Percentiles rank a stretch among this genome's conserved stretches.
Evolutionary conservation across 2,888 invertebrate genomes (phyloP).

Genomic region (Diachrysia chrysitis): DNA sequence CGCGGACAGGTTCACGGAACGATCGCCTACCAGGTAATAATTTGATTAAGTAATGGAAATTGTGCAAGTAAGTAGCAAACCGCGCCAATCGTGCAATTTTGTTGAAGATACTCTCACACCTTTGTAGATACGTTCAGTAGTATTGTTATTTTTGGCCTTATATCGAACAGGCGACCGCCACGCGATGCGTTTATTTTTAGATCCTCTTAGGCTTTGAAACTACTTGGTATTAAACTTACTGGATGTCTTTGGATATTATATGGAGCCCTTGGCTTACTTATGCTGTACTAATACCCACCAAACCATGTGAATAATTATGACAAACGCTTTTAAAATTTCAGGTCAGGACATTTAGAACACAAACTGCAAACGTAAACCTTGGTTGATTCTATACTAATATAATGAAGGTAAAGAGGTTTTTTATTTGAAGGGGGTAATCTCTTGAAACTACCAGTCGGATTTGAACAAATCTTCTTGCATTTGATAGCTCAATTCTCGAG

Average conservation of each 20-base stretch:
- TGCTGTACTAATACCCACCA: neutral
- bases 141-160: constrained; percentile 38
- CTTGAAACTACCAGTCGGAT: no score
- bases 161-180: constrained; percentile 31
- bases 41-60: constrained; percentile 60
- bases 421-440: no score
- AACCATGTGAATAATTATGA: no score
- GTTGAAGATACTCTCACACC: constrained; percentile 39
- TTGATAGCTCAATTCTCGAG: no score
- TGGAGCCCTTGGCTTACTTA: neutral
- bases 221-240: constrained; percentile 44
- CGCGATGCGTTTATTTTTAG: constrained; percentile 54
- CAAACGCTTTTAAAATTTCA: neutral
- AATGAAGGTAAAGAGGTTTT: no score
- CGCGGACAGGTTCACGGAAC: constrained; percentile 50
- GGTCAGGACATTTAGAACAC: no score
- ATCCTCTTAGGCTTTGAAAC: constrained; percentile 46
- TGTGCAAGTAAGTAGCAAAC: constrained; percentile 54
- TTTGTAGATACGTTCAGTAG: constrained; percentile 37
- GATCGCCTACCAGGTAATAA: constrained; percentile 55
- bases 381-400: no score
- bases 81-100: constrained; percentile 45
- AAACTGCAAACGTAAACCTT: no score
- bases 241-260: constrained; percentile 36
- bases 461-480: no score